Base-by-base conservation (phyloP, 2,113 vertebrate genomes). In the Meriones unguiculatus region DNA sequence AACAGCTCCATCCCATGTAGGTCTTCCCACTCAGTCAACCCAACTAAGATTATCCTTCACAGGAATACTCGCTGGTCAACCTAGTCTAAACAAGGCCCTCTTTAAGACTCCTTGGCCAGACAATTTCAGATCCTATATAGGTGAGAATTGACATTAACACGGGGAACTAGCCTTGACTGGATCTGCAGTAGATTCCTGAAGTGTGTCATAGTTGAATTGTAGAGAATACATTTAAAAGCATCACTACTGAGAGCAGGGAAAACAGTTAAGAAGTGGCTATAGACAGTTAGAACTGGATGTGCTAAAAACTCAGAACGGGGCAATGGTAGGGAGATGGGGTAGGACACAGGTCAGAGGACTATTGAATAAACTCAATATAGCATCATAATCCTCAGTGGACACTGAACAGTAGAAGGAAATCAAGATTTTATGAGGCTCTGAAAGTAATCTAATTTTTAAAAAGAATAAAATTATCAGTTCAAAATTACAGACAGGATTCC, bases 391-490 rank as follows among this genome's bases (percentile, higher is more conserved):
- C 30, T 80, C 30, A 95, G 82, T 94, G 54, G 67, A 59, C 20
- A 18, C 2, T 12, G 80, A 91, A 20, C 30, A 87, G 25, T 32
- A 65, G 32, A 70, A 87, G 86, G 54, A 94, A 81, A 82, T 69
- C 18, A 12, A 77, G 57, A 22, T 93, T 89, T 92, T n/a, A 3
- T 88, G 54, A 87, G 35, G 7, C 38, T 52, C 30, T n/a, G 85
- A 65, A 62, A 17, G 13, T 77, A 76, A 77, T 41, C 59, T 10
- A 59, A 28, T 52, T 92, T 93, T 54, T 20, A 89, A 92, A 78
- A 92, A 81, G 59, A 75, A 30, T n/a, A 73, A 97, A 84, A 87
- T 77, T 91, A 30, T 54, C 12, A 73, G 62, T 91, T 82, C 6
- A 85, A 80, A 95, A 85, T 92, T 54, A 87, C 24, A 10, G 38